Conservation (phyloP, 2,113 vertebrate species). For the Mormyrus lacerda region DNA sequence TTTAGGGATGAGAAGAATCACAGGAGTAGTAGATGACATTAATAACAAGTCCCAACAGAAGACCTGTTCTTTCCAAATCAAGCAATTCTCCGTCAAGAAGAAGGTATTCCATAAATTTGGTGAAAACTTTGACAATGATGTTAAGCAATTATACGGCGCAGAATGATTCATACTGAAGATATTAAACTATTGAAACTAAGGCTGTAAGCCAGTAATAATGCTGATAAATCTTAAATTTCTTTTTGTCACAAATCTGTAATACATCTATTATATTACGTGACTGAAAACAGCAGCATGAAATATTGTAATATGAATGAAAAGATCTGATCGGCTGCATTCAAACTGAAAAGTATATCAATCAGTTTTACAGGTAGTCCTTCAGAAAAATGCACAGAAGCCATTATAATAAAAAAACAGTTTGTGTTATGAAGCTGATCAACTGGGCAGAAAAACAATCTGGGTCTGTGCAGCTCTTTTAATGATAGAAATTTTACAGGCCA, state of each 20-base stretch:
- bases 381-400: background rate
- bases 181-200: background rate
- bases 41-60: background rate
- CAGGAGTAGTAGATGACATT: background rate
- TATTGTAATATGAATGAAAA: background rate
- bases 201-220: background rate
- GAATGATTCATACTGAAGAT: background rate
- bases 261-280: background rate
- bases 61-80: background rate
- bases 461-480: background rate
- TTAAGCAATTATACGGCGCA: background rate
- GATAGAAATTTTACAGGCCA: background rate
- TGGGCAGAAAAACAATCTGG: background rate
- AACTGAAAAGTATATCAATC: background rate
- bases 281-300: background rate
- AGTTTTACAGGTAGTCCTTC: background rate
- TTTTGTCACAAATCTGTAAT: background rate
- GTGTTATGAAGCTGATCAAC: background rate
- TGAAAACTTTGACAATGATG: background rate
- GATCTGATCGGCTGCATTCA: background rate
- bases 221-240: background rate
- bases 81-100: background rate
- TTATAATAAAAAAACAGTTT: no score
- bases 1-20: background rate
- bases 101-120: background rate